phyloP scores from a whole-genome alignment of 2,888 invertebrate genomes.

The Drosophila rellima region DNA sequence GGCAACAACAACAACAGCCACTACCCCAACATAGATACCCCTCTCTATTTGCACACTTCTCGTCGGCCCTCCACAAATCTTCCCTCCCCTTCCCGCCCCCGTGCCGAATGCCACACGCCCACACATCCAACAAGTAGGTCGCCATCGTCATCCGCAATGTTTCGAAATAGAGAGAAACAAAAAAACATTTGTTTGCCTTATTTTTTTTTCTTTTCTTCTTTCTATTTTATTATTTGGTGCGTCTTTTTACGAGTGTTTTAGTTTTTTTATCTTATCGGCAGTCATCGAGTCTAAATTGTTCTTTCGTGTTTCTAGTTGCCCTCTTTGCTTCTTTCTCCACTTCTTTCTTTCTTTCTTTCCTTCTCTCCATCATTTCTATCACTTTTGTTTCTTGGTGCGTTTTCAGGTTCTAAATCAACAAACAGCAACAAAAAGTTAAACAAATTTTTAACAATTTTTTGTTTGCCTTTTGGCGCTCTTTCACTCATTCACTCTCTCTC shows the following conservation, averaged over 20 bases:
- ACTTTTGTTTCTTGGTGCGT: slow-evolving; percentile 21
- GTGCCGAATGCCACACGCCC: slow-evolving; percentile 44
- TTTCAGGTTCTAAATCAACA: slow-evolving; percentile 34
- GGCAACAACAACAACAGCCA: slow-evolving; percentile 41
- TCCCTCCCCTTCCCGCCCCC: not conserved
- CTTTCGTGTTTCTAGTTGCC: slow-evolving; percentile 4
- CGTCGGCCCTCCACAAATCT: not conserved
- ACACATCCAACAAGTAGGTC: slow-evolving; percentile 76
- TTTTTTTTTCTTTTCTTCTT: slow-evolving; percentile 25
- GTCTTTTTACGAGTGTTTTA: slow-evolving; percentile 35
- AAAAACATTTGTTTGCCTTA: slow-evolving; percentile 20
- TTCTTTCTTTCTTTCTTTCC: not conserved
- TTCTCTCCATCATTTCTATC: slow-evolving; percentile 1
- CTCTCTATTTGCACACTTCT: not conserved
- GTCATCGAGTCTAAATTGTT: slow-evolving; percentile 48
- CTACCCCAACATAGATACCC: slow-evolving; percentile 34
- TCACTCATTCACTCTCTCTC: slow-evolving; percentile 1
- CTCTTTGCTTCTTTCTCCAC: slow-evolving; percentile 1
- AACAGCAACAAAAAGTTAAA: slow-evolving; percentile 31
- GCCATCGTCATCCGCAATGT: slow-evolving; percentile 63
- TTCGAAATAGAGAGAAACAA: slow-evolving; percentile 61
- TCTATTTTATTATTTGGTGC: slow-evolving; percentile 30
- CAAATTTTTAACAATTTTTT: slow-evolving; percentile 39
- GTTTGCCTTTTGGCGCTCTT: slow-evolving; percentile 33
- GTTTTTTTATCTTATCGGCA: slow-evolving; percentile 74